Evolutionary conservation across 1,140 invertebrate genomes (phyloP).

Genomic region (Amphibalanus amphitrite): DNA sequence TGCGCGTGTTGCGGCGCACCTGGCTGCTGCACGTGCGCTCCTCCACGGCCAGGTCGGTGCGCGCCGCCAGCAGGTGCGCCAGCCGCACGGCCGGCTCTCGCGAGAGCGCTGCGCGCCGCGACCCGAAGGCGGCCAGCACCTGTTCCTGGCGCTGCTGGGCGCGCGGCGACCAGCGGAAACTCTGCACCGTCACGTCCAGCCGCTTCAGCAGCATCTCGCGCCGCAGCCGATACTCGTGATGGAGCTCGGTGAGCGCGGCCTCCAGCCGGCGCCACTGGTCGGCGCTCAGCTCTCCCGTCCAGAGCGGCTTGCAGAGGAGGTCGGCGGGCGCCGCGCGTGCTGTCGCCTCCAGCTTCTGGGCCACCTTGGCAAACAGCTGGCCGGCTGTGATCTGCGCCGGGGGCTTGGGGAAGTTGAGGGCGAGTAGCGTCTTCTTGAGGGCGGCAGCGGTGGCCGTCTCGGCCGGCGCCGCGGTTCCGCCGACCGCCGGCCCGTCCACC

Average conservation of each 20-base stretch:
- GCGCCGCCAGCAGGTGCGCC: slow-evolving; percentile 56
- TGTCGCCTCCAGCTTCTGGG: slow-evolving; percentile 35
- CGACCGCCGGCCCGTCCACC: slow-evolving; percentile 20
- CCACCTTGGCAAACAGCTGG: slow-evolving; percentile 58
- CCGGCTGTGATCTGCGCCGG: slow-evolving; percentile 57
- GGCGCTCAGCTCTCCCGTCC: slow-evolving; percentile 49
- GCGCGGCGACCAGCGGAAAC: slow-evolving; percentile 81
- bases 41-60: slow-evolving; percentile 59
- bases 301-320: slow-evolving; percentile 53
- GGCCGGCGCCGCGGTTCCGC: slow-evolving; percentile 13
- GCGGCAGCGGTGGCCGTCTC: slow-evolving; percentile 60
- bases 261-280: slow-evolving; percentile 65
- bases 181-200: slow-evolving; percentile 84
- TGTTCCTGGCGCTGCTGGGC: slow-evolving; percentile 50
- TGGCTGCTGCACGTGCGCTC: slow-evolving; percentile 72
- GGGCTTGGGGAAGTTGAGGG: slow-evolving; percentile 64
- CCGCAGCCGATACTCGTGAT: slow-evolving; percentile 61
- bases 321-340: slow-evolving; percentile 40
- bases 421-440: slow-evolving; percentile 54
- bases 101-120: slow-evolving; percentile 42
- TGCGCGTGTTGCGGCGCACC: slow-evolving; percentile 59
- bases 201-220: slow-evolving; percentile 75
- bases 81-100: slow-evolving; percentile 43
- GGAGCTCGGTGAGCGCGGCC: slow-evolving; percentile 47
- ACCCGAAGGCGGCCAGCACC: slow-evolving; percentile 48